Percentiles rank a stretch among this genome's conserved stretches.
Evolutionary conservation across 2,113 vertebrate species (phyloP).

Genomic region (Paraplagusia blochii): DNA sequence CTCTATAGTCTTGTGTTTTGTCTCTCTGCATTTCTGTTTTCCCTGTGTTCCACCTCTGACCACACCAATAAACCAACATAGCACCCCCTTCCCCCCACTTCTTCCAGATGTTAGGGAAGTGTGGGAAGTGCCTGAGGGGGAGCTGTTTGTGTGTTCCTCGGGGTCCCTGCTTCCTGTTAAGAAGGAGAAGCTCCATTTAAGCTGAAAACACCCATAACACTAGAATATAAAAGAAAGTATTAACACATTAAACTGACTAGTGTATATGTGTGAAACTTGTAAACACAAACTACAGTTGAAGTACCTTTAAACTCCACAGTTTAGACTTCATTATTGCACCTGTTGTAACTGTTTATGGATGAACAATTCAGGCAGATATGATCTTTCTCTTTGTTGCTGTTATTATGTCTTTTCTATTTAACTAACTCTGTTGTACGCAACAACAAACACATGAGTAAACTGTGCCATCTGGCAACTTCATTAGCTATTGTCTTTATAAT

Average conservation of each 20-base stretch:
- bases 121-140: slow-evolving; percentile 42
- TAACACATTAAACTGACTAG: background rate
- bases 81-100: background rate
- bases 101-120: slow-evolving; percentile 61
- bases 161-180: slow-evolving; percentile 59
- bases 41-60: background rate
- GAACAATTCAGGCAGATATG: slow-evolving; percentile 39
- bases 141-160: slow-evolving; percentile 53
- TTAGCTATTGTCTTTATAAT: slow-evolving; percentile 21
- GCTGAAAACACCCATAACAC: slow-evolving; percentile 28
- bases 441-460: slow-evolving; percentile 13
- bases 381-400: slow-evolving; percentile 12
- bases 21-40: background rate
- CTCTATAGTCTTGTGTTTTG: background rate
- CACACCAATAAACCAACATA: background rate
- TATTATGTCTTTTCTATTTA: slow-evolving; percentile 26
- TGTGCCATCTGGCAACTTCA: slow-evolving; percentile 16
- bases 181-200: slow-evolving; percentile 45
- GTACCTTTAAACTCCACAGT: no score
- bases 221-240: background rate
- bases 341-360: slow-evolving; percentile 52
- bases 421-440: slow-evolving; percentile 32
- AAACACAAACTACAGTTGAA: no score
- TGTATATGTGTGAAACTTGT: no score
- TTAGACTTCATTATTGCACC: slow-evolving; percentile 45